Conservation (phyloP, 2,797 vertebrate genomes). For the Bradypodion pumilum region DNA sequence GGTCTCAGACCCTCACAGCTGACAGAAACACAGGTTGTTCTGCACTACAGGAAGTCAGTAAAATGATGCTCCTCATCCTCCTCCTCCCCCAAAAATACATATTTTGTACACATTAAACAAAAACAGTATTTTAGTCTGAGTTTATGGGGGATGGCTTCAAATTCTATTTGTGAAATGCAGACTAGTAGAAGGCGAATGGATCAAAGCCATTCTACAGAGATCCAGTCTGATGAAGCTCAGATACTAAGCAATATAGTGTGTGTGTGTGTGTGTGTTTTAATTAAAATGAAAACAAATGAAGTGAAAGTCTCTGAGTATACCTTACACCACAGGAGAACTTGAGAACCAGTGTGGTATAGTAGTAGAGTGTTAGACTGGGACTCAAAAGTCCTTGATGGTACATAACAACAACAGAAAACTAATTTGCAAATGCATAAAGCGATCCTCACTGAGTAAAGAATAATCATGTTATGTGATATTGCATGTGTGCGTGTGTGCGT, state of each 20-base stretch:
- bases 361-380: no score
- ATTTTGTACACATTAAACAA: conserved; percentile 33
- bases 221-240: conserved; percentile 7
- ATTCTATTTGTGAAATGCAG: conserved; percentile 6
- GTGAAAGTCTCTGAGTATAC: conserved; percentile 70
- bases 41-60: conserved; percentile 50
- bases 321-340: conserved; percentile 38
- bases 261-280: no score
- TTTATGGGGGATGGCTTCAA: conserved; percentile 4
- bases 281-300: conserved; percentile 70
- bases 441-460: conserved; percentile 67
- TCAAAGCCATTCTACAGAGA: accelerated
- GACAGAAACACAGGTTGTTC: conserved; percentile 55
- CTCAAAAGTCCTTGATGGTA: no score
- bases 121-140: conserved; percentile 8
- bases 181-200: not conserved
- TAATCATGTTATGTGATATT: no score
- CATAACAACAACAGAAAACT: conserved; percentile 66
- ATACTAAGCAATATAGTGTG: conserved; percentile 49
- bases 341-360: no score
- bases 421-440: conserved; percentile 54
- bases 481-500: no score
- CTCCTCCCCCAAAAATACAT: no score
- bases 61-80: conserved; percentile 33
- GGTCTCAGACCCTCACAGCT: conserved; percentile 65